These are phyloP conservation scores for Ciconia nigra DNA, from an alignment of 2,797 vertebrate genomes.

Conservation along the genomic window DNA sequence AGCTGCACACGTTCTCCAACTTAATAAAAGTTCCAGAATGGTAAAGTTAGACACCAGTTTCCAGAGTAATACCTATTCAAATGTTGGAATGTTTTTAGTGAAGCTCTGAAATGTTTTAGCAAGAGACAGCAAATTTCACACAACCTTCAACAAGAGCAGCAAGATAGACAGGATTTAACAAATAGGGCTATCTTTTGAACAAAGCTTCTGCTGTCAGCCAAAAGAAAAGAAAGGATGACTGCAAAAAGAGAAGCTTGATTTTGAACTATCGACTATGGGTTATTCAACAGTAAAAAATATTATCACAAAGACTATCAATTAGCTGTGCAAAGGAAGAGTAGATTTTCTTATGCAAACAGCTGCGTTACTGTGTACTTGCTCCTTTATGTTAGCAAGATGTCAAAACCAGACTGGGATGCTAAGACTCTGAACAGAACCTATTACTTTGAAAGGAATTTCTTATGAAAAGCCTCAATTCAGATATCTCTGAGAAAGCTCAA, in stretches of 20 bases:
- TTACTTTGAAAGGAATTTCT: neutral
- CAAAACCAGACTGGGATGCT: neutral
- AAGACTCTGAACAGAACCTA: neutral
- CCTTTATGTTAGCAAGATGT: neutral
- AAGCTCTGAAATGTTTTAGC: slow-evolving; percentile 61
- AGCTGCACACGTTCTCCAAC: neutral
- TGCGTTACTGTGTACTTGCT: neutral
- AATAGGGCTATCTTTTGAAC: neutral
- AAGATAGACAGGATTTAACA: slow-evolving; percentile 13
- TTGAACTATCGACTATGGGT: neutral
- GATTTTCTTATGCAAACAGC: neutral
- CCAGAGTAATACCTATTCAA: slow-evolving; percentile 53
- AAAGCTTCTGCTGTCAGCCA: neutral
- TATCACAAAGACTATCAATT: neutral
- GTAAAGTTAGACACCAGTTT: neutral
- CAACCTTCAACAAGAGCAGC: slow-evolving; percentile 34
- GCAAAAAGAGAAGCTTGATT: neutral
- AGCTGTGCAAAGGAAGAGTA: neutral
- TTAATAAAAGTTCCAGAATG: neutral
- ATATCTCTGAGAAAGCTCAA: neutral
- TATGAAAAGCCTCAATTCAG: neutral
- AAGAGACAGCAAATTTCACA: slow-evolving; percentile 62
- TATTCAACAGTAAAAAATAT: neutral
- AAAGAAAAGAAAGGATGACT: neutral
- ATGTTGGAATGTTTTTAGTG: slow-evolving; percentile 52